Conservation (phyloP, 2,888 invertebrate genomes). For the Cryptophagus acutangulus region DNA sequence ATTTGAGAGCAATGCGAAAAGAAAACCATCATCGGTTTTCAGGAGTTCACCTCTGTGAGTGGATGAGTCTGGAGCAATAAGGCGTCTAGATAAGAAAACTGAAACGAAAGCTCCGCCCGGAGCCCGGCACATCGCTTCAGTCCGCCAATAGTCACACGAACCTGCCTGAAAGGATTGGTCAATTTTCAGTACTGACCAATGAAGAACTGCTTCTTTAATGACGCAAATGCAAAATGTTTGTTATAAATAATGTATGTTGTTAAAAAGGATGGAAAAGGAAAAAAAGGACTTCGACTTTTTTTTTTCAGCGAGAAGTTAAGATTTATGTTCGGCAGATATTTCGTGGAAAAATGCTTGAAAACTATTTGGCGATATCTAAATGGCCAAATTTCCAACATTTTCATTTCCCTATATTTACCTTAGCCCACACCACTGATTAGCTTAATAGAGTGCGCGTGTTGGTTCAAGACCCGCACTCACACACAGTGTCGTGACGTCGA, state of each 20-base stretch:
- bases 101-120: constrained; percentile 40
- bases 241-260: constrained; percentile 49
- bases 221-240: constrained; percentile 44
- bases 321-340: constrained; percentile 22
- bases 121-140: constrained; percentile 33
- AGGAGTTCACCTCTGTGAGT: constrained; percentile 29
- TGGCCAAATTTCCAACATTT: constrained; percentile 19
- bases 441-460: constrained; percentile 26
- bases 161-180: constrained; percentile 44
- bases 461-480: background rate
- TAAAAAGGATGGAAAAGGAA: constrained; percentile 40
- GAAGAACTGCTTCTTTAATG: constrained; percentile 39
- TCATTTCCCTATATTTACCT: constrained; percentile 17
- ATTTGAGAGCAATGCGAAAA: constrained; percentile 14
- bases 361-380: constrained; percentile 25
- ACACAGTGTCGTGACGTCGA: background rate
- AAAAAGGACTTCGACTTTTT: too few relatives aligned
- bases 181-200: constrained; percentile 44
- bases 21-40: constrained; percentile 29
- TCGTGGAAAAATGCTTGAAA: constrained; percentile 27
- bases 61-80: constrained; percentile 43
- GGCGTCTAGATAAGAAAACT: constrained; percentile 47
- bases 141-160: constrained; percentile 42
- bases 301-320: too few relatives aligned
- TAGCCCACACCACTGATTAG: constrained; percentile 7